Conservation (phyloP, 2,797 vertebrate genomes). For the Sebastes vulpes region DNA sequence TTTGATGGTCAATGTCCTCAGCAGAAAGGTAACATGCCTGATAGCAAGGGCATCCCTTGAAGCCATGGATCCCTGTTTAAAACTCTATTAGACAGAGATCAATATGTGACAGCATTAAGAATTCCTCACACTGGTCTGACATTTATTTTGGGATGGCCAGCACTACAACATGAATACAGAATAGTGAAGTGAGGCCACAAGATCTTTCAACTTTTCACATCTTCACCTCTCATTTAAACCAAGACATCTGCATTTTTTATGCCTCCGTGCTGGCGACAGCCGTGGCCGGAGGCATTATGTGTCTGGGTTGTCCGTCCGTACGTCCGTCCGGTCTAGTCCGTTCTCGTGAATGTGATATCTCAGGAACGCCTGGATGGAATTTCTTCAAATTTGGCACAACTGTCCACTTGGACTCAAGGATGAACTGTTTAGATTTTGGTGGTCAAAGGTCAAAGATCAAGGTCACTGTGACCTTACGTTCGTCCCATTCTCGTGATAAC, state of each 20-base stretch:
- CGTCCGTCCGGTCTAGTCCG: too few species aligned
- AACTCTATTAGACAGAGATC: constrained; percentile 74
- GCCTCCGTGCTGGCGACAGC: too few species aligned
- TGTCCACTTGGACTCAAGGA: too few species aligned
- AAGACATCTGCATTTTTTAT: constrained; percentile 5
- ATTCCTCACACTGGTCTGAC: constrained; percentile 74
- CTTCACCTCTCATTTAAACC: constrained; percentile 23
- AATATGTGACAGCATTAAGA: constrained; percentile 76
- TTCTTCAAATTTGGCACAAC: too few species aligned
- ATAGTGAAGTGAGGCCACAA: constrained; percentile 26
- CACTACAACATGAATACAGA: constrained; percentile 59
- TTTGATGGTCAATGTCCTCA: constrained; percentile 25
- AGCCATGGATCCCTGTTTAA: constrained; percentile 55
- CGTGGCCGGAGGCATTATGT: too few species aligned
- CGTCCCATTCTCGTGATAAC: too few species aligned
- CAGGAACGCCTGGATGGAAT: too few species aligned
- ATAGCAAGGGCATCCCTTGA: constrained; percentile 42
- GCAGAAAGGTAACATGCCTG: constrained; percentile 27
- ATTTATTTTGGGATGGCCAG: constrained; percentile 73
- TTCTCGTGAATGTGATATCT: too few species aligned
- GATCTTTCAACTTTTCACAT: constrained; percentile 40
- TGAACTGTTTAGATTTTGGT: too few species aligned
- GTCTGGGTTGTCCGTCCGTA: too few species aligned
- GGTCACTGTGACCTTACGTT: too few species aligned
- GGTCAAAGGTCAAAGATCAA: too few species aligned